Evolutionary conservation across 2,888 invertebrate genomes (phyloP).

Genomic region (Smittia aterrima): DNA sequence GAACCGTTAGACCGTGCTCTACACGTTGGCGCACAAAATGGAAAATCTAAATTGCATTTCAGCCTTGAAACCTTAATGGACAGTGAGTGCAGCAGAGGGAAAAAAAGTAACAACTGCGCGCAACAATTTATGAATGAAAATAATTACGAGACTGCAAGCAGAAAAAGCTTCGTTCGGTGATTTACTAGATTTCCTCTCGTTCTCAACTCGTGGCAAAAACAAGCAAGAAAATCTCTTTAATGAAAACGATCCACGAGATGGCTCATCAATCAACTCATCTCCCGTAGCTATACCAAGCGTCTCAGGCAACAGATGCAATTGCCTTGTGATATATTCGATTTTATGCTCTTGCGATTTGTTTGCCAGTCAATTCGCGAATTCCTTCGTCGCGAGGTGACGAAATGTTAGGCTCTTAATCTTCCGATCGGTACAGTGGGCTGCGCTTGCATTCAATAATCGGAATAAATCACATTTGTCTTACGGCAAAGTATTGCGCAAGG

Average conservation of each 20-base stretch:
- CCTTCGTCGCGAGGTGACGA: too few species aligned
- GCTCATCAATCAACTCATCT: slow-evolving; percentile 35
- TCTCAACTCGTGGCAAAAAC: neutral
- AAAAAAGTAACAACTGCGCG: slow-evolving; percentile 18
- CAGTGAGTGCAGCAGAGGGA: neutral
- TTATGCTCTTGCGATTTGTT: neutral
- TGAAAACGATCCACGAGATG: slow-evolving; percentile 15
- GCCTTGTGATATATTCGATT: neutral
- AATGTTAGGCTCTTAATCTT: neutral
- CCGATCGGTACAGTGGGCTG: neutral
- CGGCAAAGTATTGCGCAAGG: neutral
- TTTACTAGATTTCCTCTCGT: slow-evolving; percentile 5
- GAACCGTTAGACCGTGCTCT: neutral
- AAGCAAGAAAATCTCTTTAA: slow-evolving; percentile 3
- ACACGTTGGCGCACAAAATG: slow-evolving; percentile 3
- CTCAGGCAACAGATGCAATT: slow-evolving; percentile 18
- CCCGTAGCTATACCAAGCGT: neutral
- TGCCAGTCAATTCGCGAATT: neutral
- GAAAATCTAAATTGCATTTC: slow-evolving; percentile 12
- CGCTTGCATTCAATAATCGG: neutral
- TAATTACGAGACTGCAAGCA: slow-evolving; percentile 11
- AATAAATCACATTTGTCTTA: slow-evolving; percentile 4
- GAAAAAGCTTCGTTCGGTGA: neutral
- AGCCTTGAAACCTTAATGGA: slow-evolving; percentile 21
- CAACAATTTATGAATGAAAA: slow-evolving; percentile 30